Evolutionary conservation across 2,888 invertebrate species (phyloP).

Genomic region (Napeogenes inachia): DNA sequence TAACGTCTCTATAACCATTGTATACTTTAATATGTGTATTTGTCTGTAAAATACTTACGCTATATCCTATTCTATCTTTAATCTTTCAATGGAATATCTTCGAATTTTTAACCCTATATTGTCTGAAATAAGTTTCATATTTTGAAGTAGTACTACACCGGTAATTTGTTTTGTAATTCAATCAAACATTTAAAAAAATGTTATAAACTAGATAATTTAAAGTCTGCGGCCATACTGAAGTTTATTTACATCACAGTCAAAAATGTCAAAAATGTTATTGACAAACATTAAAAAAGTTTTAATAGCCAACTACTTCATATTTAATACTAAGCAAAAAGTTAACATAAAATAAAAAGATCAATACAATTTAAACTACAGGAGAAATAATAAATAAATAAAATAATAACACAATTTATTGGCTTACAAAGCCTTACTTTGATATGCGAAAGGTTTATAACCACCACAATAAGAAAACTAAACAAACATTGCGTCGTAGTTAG

Average conservation of each 20-base stretch:
- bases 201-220: constrained; percentile 17
- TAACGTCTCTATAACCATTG: constrained; percentile 1
- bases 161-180: constrained; percentile 12
- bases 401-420: constrained; percentile 6
- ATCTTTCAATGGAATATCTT: constrained; percentile 18
- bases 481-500: constrained; percentile 45
- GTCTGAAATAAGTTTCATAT: constrained; percentile 18
- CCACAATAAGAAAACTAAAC: constrained; percentile 38
- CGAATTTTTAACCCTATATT: constrained; percentile 6
- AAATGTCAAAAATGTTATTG: constrained; percentile 8
- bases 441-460: constrained; percentile 30
- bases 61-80: constrained; percentile 8
- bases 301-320: neutral
- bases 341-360: no score
- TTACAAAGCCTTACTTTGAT: constrained; percentile 14
- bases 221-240: constrained; percentile 16
- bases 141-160: constrained; percentile 7
- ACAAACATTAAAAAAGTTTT: neutral
- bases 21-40: constrained; percentile 4
- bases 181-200: constrained; percentile 4
- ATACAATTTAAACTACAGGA: no score
- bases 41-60: neutral
- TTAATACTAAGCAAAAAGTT: neutral
- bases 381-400: neutral
- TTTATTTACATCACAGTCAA: neutral